Conservation (phyloP, 2,113 vertebrate species). For the Conger conger region DNA sequence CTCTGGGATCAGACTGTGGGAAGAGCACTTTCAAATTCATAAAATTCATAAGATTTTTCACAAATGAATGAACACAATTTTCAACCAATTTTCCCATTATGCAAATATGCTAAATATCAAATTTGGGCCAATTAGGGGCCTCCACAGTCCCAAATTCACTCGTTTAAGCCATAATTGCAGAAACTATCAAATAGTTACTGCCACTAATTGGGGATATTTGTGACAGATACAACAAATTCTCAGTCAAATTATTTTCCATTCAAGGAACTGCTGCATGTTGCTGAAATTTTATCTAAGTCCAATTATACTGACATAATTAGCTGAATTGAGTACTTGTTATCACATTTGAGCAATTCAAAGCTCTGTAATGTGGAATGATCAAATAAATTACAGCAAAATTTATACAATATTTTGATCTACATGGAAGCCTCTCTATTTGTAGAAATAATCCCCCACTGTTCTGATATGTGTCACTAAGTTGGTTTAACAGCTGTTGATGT, state of each 20-base stretch:
- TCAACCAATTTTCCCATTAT: constrained; percentile 99
- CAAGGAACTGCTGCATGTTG: constrained; percentile 87
- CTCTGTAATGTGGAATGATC: constrained; percentile 97
- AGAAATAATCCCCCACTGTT: constrained; percentile 76
- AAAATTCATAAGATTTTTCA: constrained; percentile 98
- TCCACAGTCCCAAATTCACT: constrained; percentile 97
- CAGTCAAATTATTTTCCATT: constrained; percentile 99
- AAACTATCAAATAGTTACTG: constrained; percentile 99
- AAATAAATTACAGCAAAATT: constrained; percentile 97
- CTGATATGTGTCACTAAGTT: constrained; percentile 68
- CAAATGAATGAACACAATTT: constrained; percentile 99
- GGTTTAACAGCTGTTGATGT: constrained; percentile 55
- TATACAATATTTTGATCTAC: constrained; percentile 94
- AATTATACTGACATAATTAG: constrained; percentile 99
- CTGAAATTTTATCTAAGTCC: constrained; percentile 92
- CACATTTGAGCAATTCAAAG: constrained; percentile 95
- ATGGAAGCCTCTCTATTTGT: constrained; percentile 89
- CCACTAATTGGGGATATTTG: constrained; percentile 99
- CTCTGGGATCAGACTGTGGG: constrained; percentile 89
- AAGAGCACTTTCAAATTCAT: constrained; percentile 98
- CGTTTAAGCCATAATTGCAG: constrained; percentile 98
- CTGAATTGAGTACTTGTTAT: constrained; percentile 98
- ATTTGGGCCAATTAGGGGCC: constrained; percentile 99
- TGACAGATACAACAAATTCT: constrained; percentile 99
- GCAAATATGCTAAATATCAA: constrained; percentile 99